Evolutionary conservation across 1,140 invertebrate species (phyloP).

Genomic region (Dendroctonus valens): DNA sequence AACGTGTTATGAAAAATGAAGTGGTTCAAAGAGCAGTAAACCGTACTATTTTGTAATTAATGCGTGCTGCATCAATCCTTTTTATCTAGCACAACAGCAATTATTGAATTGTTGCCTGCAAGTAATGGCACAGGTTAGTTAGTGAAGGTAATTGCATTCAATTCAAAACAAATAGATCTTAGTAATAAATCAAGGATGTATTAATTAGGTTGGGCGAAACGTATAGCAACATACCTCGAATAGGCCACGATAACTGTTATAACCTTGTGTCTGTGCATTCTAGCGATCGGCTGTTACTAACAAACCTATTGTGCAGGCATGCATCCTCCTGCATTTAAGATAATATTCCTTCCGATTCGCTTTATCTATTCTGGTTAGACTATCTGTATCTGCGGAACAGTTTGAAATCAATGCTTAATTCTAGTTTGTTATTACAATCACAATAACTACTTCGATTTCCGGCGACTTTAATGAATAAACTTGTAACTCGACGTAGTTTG

Average conservation of each 20-base stretch:
- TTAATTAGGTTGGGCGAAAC: conserved; percentile 1
- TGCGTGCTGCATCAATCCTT: too few relatives aligned
- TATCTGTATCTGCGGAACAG: conserved; percentile 29
- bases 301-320: conserved; percentile 30
- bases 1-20: too few relatives aligned
- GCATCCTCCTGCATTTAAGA: conserved; percentile 29
- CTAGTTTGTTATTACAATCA: conserved; percentile 29
- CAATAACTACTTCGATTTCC: conserved; percentile 31
- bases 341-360: conserved; percentile 32
- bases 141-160: too few relatives aligned
- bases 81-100: too few relatives aligned
- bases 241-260: neutral
- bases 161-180: neutral
- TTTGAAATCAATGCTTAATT: conserved; percentile 33
- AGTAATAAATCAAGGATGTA: conserved; percentile 1
- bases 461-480: conserved; percentile 31
- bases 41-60: too few relatives aligned
- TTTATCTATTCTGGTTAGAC: conserved; percentile 31
- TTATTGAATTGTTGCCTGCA: too few relatives aligned
- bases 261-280: conserved; percentile 3
- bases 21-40: too few relatives aligned
- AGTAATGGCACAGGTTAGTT: too few relatives aligned
- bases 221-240: neutral
- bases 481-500: conserved; percentile 11
- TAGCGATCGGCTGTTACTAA: conserved; percentile 29